Evolutionary conservation across 2,113 vertebrate species (phyloP).

Genomic region (Peucedramus taeniatus): DNA sequence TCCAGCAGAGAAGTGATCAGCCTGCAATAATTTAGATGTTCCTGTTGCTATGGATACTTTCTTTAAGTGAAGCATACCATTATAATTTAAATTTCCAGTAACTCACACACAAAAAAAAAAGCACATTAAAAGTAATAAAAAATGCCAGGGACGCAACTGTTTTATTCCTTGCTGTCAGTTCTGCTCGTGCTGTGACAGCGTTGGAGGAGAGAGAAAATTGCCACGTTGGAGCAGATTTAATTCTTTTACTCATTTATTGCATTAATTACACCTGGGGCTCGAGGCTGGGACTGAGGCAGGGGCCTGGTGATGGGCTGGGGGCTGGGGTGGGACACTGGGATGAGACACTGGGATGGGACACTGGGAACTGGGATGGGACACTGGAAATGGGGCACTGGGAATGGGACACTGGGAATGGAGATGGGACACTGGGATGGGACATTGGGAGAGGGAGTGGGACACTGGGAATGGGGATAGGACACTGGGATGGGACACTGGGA

Average conservation of each 20-base stretch:
- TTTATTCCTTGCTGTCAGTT: constrained; percentile 40
- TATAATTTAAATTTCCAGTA: constrained; percentile 63
- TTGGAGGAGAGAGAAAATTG: background rate
- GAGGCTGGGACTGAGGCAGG: background rate
- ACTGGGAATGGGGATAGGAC: too few relatives aligned
- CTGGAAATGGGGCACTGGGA: background rate
- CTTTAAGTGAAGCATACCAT: constrained; percentile 40
- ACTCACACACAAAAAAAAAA: background rate
- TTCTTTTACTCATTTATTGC: background rate
- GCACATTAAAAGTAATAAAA: constrained; percentile 9
- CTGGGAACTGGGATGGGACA: background rate
- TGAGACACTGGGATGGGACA: background rate
- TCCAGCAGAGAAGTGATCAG: constrained; percentile 44
- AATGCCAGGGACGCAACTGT: background rate
- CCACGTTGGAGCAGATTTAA: background rate
- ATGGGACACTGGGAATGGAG: too few relatives aligned
- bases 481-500: too few relatives aligned
- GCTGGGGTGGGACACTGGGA: background rate
- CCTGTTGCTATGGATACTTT: constrained; percentile 67
- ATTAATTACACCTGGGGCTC: background rate
- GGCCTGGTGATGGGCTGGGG: background rate
- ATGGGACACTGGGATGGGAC: background rate
- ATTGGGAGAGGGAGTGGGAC: too few relatives aligned
- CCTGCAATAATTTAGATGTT: constrained; percentile 58
- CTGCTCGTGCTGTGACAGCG: background rate